Conservation (phyloP, 1,140 invertebrate genomes). For the Solenopsis invicta region DNA sequence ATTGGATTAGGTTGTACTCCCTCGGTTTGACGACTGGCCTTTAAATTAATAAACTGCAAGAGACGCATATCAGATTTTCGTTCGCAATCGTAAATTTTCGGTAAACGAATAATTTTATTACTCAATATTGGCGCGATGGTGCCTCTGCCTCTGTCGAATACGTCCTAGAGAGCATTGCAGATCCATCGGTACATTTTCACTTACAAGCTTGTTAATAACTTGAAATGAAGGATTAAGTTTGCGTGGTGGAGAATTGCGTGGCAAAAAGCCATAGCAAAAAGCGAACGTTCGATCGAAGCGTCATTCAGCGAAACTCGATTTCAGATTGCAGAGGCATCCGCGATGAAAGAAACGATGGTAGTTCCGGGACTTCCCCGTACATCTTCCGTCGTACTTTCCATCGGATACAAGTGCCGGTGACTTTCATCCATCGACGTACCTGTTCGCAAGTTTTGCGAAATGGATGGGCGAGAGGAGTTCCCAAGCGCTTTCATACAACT, state of each 20-base stretch:
- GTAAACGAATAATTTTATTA: not conserved
- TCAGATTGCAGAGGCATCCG: conserved; percentile 31
- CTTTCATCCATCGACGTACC: conserved; percentile 47
- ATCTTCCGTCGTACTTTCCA: conserved; percentile 32
- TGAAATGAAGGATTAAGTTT: not conserved
- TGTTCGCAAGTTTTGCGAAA: conserved; percentile 60
- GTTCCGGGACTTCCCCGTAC: conserved; percentile 34
- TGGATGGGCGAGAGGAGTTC: conserved; percentile 49
- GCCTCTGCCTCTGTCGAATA: not conserved
- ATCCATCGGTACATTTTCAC: not conserved
- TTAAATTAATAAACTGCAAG: conserved; percentile 37
- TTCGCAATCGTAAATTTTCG: not conserved
- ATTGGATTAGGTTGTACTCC: not conserved
- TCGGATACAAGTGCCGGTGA: conserved; percentile 19
- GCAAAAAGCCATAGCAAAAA: conserved; percentile 5
- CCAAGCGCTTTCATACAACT: conserved; percentile 66
- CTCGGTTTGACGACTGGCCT: not conserved
- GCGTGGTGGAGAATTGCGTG: not conserved
- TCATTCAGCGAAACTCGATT: conserved; percentile 35
- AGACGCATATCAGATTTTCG: not conserved
- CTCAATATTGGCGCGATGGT: not conserved
- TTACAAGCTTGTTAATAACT: not conserved
- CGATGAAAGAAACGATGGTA: conserved; percentile 48
- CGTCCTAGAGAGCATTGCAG: no score
- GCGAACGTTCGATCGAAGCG: not conserved